These are phyloP conservation scores for Orestias chungarensis DNA, from an alignment of 2,797 vertebrate species.

Conservation along the genomic window DNA sequence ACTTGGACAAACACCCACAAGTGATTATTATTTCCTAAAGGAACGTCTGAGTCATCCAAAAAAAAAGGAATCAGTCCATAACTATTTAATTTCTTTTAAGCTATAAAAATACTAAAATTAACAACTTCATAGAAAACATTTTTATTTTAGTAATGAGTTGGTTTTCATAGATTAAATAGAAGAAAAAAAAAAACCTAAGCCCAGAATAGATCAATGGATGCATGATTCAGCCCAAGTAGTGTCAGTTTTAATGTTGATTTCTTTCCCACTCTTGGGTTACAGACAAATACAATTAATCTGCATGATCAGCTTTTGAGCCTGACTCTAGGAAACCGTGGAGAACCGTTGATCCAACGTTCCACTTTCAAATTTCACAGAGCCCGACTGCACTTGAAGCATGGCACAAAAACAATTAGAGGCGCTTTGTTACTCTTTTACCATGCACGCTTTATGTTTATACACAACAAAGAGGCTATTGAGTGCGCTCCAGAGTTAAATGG, in stretches of 20 bases:
- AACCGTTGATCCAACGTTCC: not conserved
- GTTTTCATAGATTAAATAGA: not conserved
- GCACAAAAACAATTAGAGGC: not conserved
- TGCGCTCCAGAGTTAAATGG: not conserved
- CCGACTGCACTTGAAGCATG: not conserved
- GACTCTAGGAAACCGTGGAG: not conserved
- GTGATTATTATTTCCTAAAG: not conserved
- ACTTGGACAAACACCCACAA: not conserved
- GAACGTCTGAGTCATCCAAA: not conserved
- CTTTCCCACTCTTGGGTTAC: not conserved
- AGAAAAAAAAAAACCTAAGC: not conserved
- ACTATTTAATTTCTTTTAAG: not conserved
- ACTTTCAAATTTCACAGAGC: not conserved
- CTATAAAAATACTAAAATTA: not conserved
- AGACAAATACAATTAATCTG: not conserved
- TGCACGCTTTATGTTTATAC: constrained; percentile 3
- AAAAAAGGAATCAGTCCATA: too few species aligned
- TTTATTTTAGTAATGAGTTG: not conserved
- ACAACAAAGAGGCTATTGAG: not conserved
- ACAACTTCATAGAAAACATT: not conserved
- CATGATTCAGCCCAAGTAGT: too few species aligned
- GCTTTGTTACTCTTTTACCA: not conserved
- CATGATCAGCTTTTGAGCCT: not conserved
- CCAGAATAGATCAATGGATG: too few species aligned
- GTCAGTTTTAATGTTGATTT: too few species aligned